Evolutionary conservation across 2,797 vertebrate species (phyloP).

Genomic region (Acanthurus tractus): DNA sequence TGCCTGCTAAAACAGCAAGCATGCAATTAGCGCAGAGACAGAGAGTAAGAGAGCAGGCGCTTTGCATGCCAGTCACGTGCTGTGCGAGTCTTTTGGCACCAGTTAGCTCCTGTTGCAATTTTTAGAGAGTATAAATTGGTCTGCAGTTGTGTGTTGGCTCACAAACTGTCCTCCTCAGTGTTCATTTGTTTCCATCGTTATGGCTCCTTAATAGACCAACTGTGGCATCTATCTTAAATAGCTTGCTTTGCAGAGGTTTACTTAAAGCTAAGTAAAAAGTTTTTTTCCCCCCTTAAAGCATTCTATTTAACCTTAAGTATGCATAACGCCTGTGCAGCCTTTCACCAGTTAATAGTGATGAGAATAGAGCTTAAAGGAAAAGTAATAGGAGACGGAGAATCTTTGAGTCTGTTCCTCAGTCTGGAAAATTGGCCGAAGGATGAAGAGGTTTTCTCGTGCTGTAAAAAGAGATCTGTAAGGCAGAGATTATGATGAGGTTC

Average conservation of each 20-base stretch:
- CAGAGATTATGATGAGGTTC: conserved; percentile 37
- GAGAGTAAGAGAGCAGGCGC: conserved; percentile 43
- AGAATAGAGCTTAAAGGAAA: conserved; percentile 44
- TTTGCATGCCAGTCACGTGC: conserved; percentile 65
- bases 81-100: conserved; percentile 64
- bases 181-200: conserved; percentile 69
- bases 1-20: conserved; percentile 58
- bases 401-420: conserved; percentile 12
- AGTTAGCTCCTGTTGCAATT: conserved; percentile 63
- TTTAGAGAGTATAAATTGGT: conserved; percentile 69
- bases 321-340: conserved; percentile 31
- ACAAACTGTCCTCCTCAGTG: conserved; percentile 58
- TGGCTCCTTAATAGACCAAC: conserved; percentile 64
- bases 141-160: conserved; percentile 57
- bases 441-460: conserved; percentile 18
- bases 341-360: conserved; percentile 43
- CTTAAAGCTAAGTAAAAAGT: conserved; percentile 48
- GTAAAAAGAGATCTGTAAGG: conserved; percentile 25
- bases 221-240: conserved; percentile 60
- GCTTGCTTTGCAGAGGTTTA: conserved; percentile 55
- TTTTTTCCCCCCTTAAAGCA: conserved; percentile 38
- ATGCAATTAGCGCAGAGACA: conserved; percentile 68
- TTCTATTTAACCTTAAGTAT: conserved; percentile 60
- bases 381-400: conserved; percentile 32
- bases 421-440: conserved; percentile 23